Evolutionary conservation across 2,113 vertebrate species (phyloP).

Genomic region (Cephalopterus ornatus): DNA sequence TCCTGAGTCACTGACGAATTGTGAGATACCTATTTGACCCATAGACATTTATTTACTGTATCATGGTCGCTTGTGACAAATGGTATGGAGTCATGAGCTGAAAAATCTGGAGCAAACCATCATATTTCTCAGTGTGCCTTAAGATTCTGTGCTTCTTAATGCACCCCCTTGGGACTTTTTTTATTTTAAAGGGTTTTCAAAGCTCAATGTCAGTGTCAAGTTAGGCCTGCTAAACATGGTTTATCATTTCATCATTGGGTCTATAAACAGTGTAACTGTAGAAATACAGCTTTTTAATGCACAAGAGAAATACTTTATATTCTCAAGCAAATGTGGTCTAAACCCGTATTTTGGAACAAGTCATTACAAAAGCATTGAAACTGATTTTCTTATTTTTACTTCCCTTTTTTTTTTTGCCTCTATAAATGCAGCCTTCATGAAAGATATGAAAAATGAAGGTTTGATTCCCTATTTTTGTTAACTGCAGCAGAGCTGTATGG

Average conservation of each 20-base stretch:
- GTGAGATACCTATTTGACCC: not conserved
- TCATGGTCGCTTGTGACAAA: not conserved
- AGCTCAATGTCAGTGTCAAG: not conserved
- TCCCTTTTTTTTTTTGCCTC: not conserved
- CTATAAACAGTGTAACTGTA: not conserved
- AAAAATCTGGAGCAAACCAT: not conserved
- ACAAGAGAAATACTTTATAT: not conserved
- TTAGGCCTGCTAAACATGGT: not conserved
- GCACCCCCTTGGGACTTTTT: not conserved
- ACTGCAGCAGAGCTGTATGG: not conserved
- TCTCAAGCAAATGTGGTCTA: not conserved
- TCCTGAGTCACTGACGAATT: not conserved
- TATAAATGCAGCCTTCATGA: not conserved
- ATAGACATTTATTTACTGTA: not conserved
- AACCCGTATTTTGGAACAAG: not conserved
- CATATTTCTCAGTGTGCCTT: not conserved
- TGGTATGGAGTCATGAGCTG: not conserved
- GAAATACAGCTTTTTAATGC: not conserved
- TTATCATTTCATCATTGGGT: not conserved
- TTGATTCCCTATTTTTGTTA: not conserved
- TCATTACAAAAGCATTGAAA: not conserved
- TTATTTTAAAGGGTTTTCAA: not conserved
- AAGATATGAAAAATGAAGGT: not conserved
- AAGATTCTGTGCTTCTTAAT: not conserved
- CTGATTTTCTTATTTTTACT: not conserved